Evolutionary conservation across 1,140 invertebrate species (phyloP), one percentile per base, ranked within the genome.

Genomic region (Scaptomyza montana): DNA sequence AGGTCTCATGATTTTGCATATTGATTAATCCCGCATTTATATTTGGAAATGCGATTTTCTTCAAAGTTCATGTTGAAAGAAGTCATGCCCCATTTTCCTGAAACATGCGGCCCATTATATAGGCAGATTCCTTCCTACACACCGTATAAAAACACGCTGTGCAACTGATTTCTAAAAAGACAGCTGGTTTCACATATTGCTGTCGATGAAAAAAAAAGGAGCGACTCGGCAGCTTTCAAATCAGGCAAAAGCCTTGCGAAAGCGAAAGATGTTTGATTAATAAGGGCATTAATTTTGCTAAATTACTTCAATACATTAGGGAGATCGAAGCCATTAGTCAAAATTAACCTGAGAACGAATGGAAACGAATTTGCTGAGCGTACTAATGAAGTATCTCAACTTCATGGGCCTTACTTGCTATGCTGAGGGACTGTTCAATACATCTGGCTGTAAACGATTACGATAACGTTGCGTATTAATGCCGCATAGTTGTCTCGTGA

Each of bases 241-340:
- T 10, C 43, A 56, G 5, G 5, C 45, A 8, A 13, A 62, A 51
- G 16, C 39, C 33, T 36, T 36, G 54, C 36, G 39, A 25, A 56
- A 57, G 39, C 55, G 54, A 39, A 66, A 47, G 74, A 54, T 65
- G 57, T 53, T 74, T 89, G 85, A 89, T 89, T 89, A 89, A 89
- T 89, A 80, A 85, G 82, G 77, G 71, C 80, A 89, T 91, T 90
- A 87, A 91, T 91, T 91, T 90, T 89, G 90, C 80, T 86, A 90
- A 91, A 91, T 91, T 90, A 91, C 81, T 81, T 74, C 73, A 90
- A 91, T 91, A 89, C 80, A 89, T 85, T 91, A 81, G 82, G 78
- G 75, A 80, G 76, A 91, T 91, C 84, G 86, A 91, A 91, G 73
- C 80, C 69, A 91, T 91, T 91, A 91, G 74, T 90, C 79, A 91